A percentile compares a stretch with the other conserved stretches of the same genome.
These are phyloP conservation scores for Idaea straminata DNA, from an alignment of 2,888 invertebrate genomes.

Conservation along the genomic window DNA sequence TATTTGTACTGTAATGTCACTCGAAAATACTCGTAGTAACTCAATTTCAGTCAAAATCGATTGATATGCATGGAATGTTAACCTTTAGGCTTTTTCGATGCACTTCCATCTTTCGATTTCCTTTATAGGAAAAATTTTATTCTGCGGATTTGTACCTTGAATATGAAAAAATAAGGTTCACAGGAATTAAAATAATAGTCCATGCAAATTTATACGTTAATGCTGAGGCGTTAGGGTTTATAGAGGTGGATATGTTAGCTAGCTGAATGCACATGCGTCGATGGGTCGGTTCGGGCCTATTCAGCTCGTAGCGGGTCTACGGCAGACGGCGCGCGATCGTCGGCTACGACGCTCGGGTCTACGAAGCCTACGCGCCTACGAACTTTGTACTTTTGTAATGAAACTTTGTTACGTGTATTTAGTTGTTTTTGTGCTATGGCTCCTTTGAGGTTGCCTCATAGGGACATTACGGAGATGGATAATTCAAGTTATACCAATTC, in stretches of 20 bases:
- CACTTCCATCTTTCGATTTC: constrained; percentile 54
- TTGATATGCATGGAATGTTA: constrained; percentile 63
- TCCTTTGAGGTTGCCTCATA: constrained; percentile 56
- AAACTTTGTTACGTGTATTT: constrained; percentile 29
- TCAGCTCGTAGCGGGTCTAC: constrained; percentile 51
- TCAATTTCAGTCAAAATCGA: constrained; percentile 23
- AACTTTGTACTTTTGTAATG: constrained; percentile 73
- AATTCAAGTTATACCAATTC: constrained; percentile 58
- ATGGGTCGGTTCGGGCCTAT: constrained; percentile 42
- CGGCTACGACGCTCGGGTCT: constrained; percentile 56
- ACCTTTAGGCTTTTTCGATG: constrained; percentile 50
- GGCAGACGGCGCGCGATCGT: constrained; percentile 71
- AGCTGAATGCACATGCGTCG: constrained; percentile 71
- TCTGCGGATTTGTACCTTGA: neutral
- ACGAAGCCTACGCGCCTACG: constrained; percentile 51
- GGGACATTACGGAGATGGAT: constrained; percentile 52
- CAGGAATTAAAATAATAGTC: neutral
- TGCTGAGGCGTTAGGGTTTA: constrained; percentile 26
- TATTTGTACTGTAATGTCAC: neutral
- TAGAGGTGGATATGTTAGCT: constrained; percentile 29
- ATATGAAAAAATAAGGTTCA: no score
- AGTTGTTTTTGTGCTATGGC: constrained; percentile 49
- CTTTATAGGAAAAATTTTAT: constrained; percentile 14
- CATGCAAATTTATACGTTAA: constrained; percentile 32
- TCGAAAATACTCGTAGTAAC: constrained; percentile 7